Conservation (phyloP, 2,113 vertebrate genomes). For the Neomonachus schauinslandi region DNA sequence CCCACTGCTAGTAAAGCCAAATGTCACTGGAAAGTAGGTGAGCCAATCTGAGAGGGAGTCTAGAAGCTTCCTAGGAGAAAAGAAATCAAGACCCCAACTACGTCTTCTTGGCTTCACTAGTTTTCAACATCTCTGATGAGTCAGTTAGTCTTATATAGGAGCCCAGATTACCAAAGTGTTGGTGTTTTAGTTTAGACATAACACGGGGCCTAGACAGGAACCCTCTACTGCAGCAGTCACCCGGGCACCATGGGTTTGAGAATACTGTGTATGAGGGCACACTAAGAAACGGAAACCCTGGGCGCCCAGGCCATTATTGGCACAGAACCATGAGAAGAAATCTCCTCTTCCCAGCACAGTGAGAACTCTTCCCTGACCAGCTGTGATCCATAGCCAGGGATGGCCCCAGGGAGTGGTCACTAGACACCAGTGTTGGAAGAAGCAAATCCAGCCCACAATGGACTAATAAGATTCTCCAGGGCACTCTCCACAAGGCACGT, state of each 20-base stretch:
- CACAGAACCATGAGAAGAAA: not conserved
- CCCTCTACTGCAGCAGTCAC: not conserved
- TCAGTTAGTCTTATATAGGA: too few relatives aligned
- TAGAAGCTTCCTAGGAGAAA: not conserved
- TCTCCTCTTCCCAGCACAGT: not conserved
- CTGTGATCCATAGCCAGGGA: not conserved
- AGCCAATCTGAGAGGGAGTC: not conserved
- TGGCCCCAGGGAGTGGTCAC: not conserved
- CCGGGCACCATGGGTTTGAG: not conserved
- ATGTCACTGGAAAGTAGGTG: not conserved
- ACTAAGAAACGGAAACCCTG: not conserved
- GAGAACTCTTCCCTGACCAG: not conserved
- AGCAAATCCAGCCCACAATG: rapidly evolving
- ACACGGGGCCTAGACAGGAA: rapidly evolving
- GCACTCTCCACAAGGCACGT: not conserved
- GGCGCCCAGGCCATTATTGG: not conserved
- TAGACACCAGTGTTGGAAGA: not conserved
- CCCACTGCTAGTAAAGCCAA: not conserved
- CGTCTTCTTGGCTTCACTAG: not conserved
- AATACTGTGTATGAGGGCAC: rapidly evolving
- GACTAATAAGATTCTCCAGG: not conserved
- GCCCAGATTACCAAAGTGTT: not conserved
- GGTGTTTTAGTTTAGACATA: not conserved
- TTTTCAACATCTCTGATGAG: not conserved
- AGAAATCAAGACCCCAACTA: not conserved